Evolutionary conservation across 2,113 vertebrate species (phyloP), one percentile per base, ranked within the genome.

Genomic region (Anolis carolinensis): DNA sequence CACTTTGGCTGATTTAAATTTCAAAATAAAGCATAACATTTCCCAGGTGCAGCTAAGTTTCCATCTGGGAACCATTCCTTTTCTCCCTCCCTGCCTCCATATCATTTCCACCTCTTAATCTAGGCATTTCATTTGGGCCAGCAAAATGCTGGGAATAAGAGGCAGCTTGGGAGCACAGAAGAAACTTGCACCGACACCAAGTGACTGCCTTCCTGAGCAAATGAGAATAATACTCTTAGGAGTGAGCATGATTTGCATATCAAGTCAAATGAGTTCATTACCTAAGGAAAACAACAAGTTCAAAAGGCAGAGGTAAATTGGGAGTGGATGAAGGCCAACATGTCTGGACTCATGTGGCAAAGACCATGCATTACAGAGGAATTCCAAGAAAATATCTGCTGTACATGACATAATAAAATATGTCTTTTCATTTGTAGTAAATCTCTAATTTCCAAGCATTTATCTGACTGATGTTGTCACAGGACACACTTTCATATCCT

Each of bases 21-120:
- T 90, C 71, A 94, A 92, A 93, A 92, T 86, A 89, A 94, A 82
- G 74, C 85, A 1, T 90, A 92, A 94, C 85, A 93, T 92, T 88
- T 92, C 92, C 93, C 92, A 95, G 92, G 92, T 92, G 92, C 92
- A 87, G 90, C 89, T 34, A 16, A 32, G 82, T 14, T 84, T 52
- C 86, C 32, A 83, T 89, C 81, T 88, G 90, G 81, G 65, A 88
- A 85, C 87, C 87, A 85, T 87, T 80, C 6, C 62, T 39, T 25
- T 89, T 36, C 78, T 50, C 44, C 82, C 62, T 5, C 27, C 68
- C 70, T 88, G 72, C 79, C 62, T n/a, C 11, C 7, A 30, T 50
- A 68, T n/a, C 23, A 7, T 27, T 68, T 68, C 65, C 65, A 30
- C 65, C 5, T 68, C 27, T 20, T 52, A 83, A 85, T 90, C 62